Evolutionary conservation across 92 coral and sea anemone species (phyloP), one percentile per base, ranked within the genome.

Genomic region (Porites evermanni): DNA sequence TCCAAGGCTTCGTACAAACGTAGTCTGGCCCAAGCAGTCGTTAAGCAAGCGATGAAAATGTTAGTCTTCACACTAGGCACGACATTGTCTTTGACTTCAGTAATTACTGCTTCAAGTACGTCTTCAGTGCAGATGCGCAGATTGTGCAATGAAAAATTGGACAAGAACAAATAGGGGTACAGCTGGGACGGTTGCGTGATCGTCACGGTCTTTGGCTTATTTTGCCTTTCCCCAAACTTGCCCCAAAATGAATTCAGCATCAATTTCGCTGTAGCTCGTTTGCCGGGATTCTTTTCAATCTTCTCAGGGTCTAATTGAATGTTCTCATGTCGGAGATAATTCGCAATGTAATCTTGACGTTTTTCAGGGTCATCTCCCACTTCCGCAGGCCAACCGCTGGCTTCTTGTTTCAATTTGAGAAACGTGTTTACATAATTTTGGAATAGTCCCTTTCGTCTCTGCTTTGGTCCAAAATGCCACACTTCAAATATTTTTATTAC

Each of bases 391-490:
- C 78, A 83, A 2, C 80, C 87, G 10, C 19, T 4, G 7, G 80
- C 70, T 53, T 83, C 87, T n/a, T 73, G 21, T 19, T 83, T 83
- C 20, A 83, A 17, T 24, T 83, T 83, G 1, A 83, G 14, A 72
- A 79, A 83, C 7, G 56, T 63, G 44, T 83, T 83, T 9, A 83
- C 80, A 58, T 83, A 73, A 1, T 17, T 1, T 0, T 69, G 64
- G 8, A 83, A 83, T 3, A 83, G 87, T 0, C 79, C 80, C 4
- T 52, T 12, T 3, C 14, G 8, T 6, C 2, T 23, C 12, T 21
- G 6, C 0, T 12, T 74, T n/a, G n/a, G n/a, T n/a, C n/a, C n/a
- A 52, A 72, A 83, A 32, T 83, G 87, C 80, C 80, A 83, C 12
- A 83, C 63, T 23, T 83, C 87, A 21, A 72, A 73, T 2, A 83